Conservation (phyloP, 1,140 invertebrate genomes). For the Coelopa frigida region DNA sequence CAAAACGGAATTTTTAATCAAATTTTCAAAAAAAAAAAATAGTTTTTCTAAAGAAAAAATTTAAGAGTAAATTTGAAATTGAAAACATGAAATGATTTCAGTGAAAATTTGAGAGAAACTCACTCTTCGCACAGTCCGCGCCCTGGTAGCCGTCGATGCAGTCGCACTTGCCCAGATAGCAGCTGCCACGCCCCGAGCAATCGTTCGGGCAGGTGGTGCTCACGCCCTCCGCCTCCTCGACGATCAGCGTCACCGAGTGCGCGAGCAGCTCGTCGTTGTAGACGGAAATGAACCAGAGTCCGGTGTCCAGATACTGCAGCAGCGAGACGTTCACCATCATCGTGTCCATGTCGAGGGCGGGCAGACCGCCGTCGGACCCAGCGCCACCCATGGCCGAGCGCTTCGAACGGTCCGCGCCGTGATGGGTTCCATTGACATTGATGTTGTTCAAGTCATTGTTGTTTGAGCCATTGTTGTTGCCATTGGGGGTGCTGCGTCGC, state of each 20-base stretch:
- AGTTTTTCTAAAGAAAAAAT: no score
- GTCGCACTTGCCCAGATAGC: conserved; percentile 88
- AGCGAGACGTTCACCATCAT: conserved; percentile 77
- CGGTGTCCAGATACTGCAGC: conserved; percentile 82
- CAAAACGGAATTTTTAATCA: no score
- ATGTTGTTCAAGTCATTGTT: conserved; percentile 39
- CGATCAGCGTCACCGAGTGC: conserved; percentile 70
- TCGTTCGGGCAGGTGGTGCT: conserved; percentile 88
- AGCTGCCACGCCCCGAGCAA: conserved; percentile 90
- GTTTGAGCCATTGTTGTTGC: conserved; percentile 30
- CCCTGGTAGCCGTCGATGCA: conserved; percentile 94
- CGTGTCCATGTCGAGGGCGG: conserved; percentile 50
- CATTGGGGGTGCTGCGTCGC: conserved; percentile 17
- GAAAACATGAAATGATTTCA: no score
- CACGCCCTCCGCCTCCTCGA: conserved; percentile 77
- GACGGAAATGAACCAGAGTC: conserved; percentile 89
- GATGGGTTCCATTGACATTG: not conserved
- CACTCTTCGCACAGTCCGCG: conserved; percentile 84
- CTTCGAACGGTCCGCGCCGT: conserved; percentile 20
- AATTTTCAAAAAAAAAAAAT: no score
- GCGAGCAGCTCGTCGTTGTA: conserved; percentile 89
- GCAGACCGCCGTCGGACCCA: conserved; percentile 46
- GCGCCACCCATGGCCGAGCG: conserved; percentile 21
- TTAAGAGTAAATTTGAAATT: no score
- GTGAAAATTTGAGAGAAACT: no score